Conservation (phyloP, 1,140 invertebrate genomes). For the Hormaphis cornu region DNA sequence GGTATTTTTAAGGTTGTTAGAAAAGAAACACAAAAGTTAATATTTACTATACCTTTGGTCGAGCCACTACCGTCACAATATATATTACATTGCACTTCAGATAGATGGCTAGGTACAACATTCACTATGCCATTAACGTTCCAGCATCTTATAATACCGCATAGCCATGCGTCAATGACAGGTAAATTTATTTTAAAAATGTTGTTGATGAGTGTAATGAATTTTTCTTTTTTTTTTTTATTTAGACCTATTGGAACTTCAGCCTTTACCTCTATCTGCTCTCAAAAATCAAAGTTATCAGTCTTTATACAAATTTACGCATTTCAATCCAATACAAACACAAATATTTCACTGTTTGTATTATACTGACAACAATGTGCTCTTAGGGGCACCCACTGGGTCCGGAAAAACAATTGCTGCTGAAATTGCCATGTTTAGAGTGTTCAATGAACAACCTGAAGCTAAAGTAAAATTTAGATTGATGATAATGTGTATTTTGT, state of each 20-base stretch:
- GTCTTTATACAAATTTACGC: conserved; percentile 78
- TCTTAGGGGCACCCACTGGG: conserved; percentile 95
- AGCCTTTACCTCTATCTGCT: conserved; percentile 77
- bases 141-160: conserved; percentile 81
- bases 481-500: not conserved
- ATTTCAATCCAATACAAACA: conserved; percentile 99
- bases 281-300: conserved; percentile 70
- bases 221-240: conserved; percentile 34
- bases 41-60: conserved; percentile 91
- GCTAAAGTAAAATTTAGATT: conserved; percentile 56
- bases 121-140: conserved; percentile 68
- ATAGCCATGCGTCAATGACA: conserved; percentile 86
- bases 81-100: conserved; percentile 75
- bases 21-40: conserved; percentile 68
- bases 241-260: conserved; percentile 76
- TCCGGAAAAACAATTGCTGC: conserved; percentile 98
- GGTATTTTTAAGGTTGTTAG: conserved; percentile 47
- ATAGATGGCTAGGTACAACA: conserved; percentile 82
- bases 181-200: conserved; percentile 45
- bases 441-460: conserved; percentile 74
- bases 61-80: conserved; percentile 89
- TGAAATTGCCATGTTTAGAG: conserved; percentile 92
- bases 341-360: conserved; percentile 96
- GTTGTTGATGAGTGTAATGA: not conserved
- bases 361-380: conserved; percentile 86